Conservation (phyloP, 2,113 vertebrate genomes). For the Pelecanus crispus region DNA sequence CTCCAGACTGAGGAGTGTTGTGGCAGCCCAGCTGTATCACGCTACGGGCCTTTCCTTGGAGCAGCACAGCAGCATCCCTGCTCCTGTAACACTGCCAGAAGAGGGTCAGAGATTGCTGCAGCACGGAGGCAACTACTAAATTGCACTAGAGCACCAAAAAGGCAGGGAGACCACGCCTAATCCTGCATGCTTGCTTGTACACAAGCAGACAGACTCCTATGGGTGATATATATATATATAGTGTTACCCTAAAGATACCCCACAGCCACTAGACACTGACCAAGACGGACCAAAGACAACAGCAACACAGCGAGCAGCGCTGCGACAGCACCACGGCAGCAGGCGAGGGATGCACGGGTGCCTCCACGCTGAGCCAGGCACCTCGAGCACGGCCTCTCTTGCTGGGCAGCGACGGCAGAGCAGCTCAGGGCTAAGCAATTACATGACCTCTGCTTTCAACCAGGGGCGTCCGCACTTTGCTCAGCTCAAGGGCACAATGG, state of each 20-base stretch:
- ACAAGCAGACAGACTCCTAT: neutral
- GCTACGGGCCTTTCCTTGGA: accelerated
- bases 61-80: neutral
- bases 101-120: neutral
- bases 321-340: neutral
- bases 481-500: neutral
- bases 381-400: accelerated
- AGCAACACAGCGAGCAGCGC: neutral
- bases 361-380: neutral
- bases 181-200: neutral
- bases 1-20: neutral
- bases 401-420: accelerated
- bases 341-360: accelerated
- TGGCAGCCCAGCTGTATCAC: neutral
- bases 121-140: neutral
- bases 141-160: neutral
- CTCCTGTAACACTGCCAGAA: neutral
- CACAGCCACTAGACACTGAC: neutral
- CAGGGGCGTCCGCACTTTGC: neutral
- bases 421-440: neutral
- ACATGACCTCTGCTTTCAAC: neutral
- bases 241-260: neutral
- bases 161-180: neutral
- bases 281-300: neutral
- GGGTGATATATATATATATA: accelerated